Evolutionary conservation across 2,888 invertebrate species (phyloP).

Genomic region (Hypsopygia costalis): DNA sequence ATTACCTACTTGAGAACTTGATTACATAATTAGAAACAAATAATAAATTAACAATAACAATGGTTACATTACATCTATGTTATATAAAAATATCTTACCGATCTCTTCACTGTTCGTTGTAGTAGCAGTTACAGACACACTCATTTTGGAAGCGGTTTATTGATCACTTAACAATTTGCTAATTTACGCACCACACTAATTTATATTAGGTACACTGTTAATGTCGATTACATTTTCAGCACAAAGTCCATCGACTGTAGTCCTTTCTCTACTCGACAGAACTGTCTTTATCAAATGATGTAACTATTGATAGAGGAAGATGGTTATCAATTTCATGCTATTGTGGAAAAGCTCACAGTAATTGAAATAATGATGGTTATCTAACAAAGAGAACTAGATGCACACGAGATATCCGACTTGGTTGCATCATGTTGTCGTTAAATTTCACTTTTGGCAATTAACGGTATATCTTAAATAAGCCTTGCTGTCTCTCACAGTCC

Average conservation of each 20-base stretch:
- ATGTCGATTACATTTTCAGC: slow-evolving; percentile 14
- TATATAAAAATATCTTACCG: slow-evolving; percentile 46
- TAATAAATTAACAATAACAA: too few species aligned
- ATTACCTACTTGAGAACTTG: too few species aligned
- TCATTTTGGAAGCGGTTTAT: slow-evolving; percentile 43
- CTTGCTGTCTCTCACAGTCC: too few species aligned
- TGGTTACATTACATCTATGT: too few species aligned
- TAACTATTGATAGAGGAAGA: slow-evolving; percentile 18
- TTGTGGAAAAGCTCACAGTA: slow-evolving; percentile 25
- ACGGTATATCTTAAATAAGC: slow-evolving; percentile 1
- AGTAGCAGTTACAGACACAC: slow-evolving; percentile 44
- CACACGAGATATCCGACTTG: slow-evolving; percentile 32
- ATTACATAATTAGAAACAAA: too few species aligned
- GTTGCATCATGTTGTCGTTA: slow-evolving; percentile 24
- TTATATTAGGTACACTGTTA: slow-evolving; percentile 17
- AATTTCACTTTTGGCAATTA: slow-evolving; percentile 15
- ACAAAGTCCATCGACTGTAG: slow-evolving; percentile 23
- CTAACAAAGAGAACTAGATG: slow-evolving; percentile 31
- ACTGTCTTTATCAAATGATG: slow-evolving; percentile 20
- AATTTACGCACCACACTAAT: slow-evolving; percentile 10
- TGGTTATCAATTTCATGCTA: slow-evolving; percentile 28
- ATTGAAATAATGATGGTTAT: slow-evolving; percentile 43
- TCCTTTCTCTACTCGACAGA: slow-evolving; percentile 16
- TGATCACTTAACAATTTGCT: slow-evolving; percentile 15
- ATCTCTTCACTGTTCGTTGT: slow-evolving; percentile 54